Conservation (phyloP, 2,797 vertebrate species). For the Sebastiscus tertius region DNA sequence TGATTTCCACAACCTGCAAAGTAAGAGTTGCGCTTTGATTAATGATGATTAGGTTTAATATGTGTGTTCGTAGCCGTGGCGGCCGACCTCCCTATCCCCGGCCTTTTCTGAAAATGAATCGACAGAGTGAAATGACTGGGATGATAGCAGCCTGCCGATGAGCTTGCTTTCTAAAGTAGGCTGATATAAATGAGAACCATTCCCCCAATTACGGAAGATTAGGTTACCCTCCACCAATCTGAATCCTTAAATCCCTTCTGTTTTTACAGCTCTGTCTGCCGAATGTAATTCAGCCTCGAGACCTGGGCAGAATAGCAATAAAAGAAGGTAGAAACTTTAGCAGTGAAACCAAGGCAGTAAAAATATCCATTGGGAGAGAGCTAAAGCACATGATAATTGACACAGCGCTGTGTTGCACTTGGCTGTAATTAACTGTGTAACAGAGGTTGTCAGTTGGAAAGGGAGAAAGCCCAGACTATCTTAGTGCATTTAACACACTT, state of each 20-base stretch:
- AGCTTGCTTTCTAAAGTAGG: conserved; percentile 70
- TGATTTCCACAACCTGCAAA: conserved; percentile 41
- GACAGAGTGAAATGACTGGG: conserved; percentile 46
- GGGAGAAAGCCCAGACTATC: conserved; percentile 61
- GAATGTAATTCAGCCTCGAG: conserved; percentile 69
- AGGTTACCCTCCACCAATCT: conserved; percentile 77
- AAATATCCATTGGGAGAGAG: conserved; percentile 66
- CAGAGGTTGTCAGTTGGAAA: conserved; percentile 72
- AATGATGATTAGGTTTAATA: conserved; percentile 59
- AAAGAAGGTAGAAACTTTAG: conserved; percentile 69
- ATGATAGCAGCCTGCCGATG: conserved; percentile 64
- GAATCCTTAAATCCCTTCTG: conserved; percentile 77
- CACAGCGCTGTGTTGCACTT: conserved; percentile 71
- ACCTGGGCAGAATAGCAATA: conserved; percentile 76
- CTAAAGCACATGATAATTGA: conserved; percentile 74
- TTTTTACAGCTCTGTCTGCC: conserved; percentile 75
- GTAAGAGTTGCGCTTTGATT: conserved; percentile 58
- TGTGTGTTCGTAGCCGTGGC: conserved; percentile 25
- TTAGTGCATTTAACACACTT: conserved; percentile 64
- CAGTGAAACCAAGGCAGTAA: conserved; percentile 57
- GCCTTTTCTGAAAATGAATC: conserved; percentile 63
- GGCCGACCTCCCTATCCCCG: conserved; percentile 35
- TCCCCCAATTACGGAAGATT: conserved; percentile 80
- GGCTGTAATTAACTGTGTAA: conserved; percentile 79
- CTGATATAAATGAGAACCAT: conserved; percentile 77